Percentiles rank a stretch among this genome's conserved stretches.
Conservation (phyloP, 2,113 vertebrate species). For the Microcebus griseorufus region DNA sequence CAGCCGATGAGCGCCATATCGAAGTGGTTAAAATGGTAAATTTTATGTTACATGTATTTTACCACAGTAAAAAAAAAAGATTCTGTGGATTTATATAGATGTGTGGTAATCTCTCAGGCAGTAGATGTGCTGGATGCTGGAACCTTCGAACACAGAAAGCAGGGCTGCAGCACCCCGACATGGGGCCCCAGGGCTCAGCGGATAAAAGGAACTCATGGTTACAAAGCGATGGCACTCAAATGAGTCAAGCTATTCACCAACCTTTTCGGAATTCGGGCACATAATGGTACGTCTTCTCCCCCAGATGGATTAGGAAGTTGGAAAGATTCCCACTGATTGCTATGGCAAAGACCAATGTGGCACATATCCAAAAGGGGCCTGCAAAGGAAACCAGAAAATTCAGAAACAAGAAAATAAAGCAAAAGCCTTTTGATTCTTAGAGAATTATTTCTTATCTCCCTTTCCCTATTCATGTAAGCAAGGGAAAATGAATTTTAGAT, state of each 20-base stretch:
- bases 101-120: background rate
- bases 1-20: too few species aligned
- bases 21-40: background rate
- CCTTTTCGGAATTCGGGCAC: conserved; percentile 97
- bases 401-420: background rate
- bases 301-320: conserved; percentile 90
- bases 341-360: conserved; percentile 96
- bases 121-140: background rate
- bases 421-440: background rate
- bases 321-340: conserved; percentile 97
- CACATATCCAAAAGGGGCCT: conserved; percentile 99
- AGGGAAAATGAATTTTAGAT: conserved; percentile 9
- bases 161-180: background rate
- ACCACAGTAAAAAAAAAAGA: background rate
- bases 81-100: background rate
- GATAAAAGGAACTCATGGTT: background rate
- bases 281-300: conserved; percentile 89
- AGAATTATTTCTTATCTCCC: background rate
- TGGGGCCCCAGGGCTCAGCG: background rate
- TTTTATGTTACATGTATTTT: background rate
- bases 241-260: conserved; percentile 74
- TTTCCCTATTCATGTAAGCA: background rate
- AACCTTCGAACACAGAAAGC: background rate
- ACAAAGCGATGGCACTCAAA: background rate
- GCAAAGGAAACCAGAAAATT: conserved; percentile 64